A percentile compares a stretch with the other conserved stretches of the same genome.
Evolutionary conservation across 2,113 vertebrate genomes (phyloP).

Genomic region (Cyanocitta stelleri): DNA sequence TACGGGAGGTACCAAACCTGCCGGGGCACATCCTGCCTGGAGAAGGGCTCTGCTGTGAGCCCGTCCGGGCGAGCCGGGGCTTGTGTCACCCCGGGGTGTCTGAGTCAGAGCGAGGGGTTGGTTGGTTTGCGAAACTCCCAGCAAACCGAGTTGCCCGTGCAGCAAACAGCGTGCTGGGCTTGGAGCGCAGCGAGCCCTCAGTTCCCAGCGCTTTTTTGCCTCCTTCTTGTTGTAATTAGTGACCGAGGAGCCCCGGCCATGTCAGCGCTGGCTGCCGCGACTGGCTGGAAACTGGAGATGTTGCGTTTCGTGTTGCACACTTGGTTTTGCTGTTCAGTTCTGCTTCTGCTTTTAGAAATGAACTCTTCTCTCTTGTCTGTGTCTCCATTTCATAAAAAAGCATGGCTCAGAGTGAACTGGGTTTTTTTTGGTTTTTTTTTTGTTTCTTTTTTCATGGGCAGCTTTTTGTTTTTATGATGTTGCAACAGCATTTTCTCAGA

Average conservation of each 20-base stretch:
- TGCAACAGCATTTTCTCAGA: neutral
- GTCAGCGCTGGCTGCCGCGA: neutral
- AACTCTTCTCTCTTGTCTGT: neutral
- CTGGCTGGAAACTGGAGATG: neutral
- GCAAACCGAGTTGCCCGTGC: neutral
- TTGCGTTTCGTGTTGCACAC: neutral
- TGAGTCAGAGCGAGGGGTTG: neutral
- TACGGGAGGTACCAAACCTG: neutral
- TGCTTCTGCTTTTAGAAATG: conserved; percentile 9
- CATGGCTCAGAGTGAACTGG: neutral
- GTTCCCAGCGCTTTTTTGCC: neutral
- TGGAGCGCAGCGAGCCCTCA: rapidly evolving
- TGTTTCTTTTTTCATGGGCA: neutral
- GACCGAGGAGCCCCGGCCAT: neutral
- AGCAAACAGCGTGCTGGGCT: rapidly evolving
- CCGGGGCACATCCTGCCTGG: neutral
- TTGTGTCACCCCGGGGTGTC: neutral
- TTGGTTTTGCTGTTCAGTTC: neutral
- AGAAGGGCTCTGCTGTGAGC: neutral
- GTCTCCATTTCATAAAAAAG: neutral
- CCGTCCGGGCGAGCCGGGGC: neutral
- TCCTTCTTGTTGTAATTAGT: neutral
- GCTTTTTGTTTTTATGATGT: conserved; percentile 19
- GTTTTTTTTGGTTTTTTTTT: too few species aligned
- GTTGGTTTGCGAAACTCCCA: neutral